These are phyloP conservation scores for Syrista parreyssii DNA, from an alignment of 2,888 invertebrate genomes.

Conservation along the genomic window DNA sequence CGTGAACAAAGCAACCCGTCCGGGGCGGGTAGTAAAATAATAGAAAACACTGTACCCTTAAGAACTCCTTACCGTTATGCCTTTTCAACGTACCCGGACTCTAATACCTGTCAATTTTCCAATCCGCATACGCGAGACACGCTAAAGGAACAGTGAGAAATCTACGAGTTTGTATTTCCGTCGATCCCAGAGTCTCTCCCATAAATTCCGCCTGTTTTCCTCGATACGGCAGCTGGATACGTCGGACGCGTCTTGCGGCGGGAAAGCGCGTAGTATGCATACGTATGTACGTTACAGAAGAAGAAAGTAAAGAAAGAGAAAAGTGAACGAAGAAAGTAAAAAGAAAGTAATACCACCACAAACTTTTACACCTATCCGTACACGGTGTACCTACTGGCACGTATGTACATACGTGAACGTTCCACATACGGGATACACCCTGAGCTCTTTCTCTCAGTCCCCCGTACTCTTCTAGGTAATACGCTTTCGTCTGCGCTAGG, in stretches of 20 bases:
- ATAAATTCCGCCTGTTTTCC: conserved; percentile 4
- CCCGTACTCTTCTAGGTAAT: conserved; percentile 14
- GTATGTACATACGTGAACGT: conserved; percentile 56
- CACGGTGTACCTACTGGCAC: conserved; percentile 40
- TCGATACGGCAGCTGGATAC: neutral
- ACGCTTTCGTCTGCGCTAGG: too few relatives aligned
- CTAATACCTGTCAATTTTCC: neutral
- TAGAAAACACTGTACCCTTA: too few relatives aligned
- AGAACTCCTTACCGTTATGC: too few relatives aligned
- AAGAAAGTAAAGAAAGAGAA: neutral
- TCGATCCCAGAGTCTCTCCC: neutral
- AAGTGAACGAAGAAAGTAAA: neutral
- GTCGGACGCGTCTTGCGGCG: neutral
- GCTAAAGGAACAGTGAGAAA: too few relatives aligned
- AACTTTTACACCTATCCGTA: conserved; percentile 48
- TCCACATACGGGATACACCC: neutral
- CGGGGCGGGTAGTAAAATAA: too few relatives aligned
- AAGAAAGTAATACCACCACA: neutral
- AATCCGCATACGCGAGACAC: neutral
- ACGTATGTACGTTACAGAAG: neutral
- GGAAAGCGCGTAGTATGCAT: too few relatives aligned
- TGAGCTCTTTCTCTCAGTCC: neutral
- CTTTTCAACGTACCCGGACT: too few relatives aligned
- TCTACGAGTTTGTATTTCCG: neutral
- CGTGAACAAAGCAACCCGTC: too few relatives aligned